Evolutionary conservation across 2,113 vertebrate species (phyloP).

Genomic region (Anguilla japonica): DNA sequence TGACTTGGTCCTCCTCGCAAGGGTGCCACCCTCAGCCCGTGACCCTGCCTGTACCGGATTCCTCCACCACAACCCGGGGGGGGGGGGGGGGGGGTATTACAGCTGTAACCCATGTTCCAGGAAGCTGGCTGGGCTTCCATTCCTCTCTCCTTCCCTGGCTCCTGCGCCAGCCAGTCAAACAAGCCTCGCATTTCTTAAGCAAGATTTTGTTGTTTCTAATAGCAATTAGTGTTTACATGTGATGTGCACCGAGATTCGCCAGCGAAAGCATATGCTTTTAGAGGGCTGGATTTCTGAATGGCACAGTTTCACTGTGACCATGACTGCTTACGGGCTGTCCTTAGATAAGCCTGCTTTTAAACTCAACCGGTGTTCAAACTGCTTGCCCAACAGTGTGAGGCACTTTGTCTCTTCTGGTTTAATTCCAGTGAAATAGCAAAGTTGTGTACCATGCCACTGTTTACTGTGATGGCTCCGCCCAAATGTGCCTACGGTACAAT

Average conservation of each 20-base stretch:
- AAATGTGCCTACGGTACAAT: no score
- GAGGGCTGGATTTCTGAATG: background rate
- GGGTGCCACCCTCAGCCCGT: slow-evolving; percentile 18
- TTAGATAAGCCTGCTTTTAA: background rate
- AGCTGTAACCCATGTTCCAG: background rate
- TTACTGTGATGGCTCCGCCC: background rate
- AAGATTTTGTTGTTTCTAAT: background rate
- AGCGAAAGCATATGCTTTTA: background rate
- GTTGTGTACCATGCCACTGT: background rate
- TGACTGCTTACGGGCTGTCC: background rate
- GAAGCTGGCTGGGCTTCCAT: background rate
- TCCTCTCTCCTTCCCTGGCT: background rate
- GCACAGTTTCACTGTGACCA: background rate
- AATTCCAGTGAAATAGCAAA: background rate
- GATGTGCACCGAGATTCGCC: background rate
- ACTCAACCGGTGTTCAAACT: background rate
- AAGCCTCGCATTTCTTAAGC: background rate
- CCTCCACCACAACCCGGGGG: background rate
- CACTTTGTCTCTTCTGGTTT: background rate
- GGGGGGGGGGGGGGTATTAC: no score
- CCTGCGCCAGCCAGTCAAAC: background rate
- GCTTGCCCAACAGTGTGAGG: background rate
- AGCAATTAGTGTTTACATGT: background rate
- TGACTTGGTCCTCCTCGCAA: slow-evolving; percentile 29
- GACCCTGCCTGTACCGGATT: background rate